These are phyloP conservation scores for Danaus chrysippus DNA, from an alignment of 2,888 invertebrate species.

Conservation along the genomic window DNA sequence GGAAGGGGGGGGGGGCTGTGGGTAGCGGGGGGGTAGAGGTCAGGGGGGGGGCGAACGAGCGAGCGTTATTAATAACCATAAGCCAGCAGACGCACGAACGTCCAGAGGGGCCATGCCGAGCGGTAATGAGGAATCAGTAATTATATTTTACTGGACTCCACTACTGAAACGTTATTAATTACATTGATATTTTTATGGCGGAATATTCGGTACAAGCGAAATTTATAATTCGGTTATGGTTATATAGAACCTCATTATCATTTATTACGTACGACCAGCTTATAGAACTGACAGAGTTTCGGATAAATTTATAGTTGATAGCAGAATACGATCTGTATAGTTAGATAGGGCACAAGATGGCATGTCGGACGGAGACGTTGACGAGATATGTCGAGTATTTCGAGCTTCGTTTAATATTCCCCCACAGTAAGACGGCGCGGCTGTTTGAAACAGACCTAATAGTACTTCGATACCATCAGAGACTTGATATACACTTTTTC, in stretches of 20 bases:
- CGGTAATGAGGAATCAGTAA: constrained; percentile 79
- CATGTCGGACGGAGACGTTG: constrained; percentile 41
- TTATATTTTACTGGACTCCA: constrained; percentile 78
- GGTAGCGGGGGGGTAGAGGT: constrained; percentile 55
- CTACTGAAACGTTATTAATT: constrained; percentile 65
- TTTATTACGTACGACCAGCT: background rate
- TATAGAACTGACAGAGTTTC: background rate
- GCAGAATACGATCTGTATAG: constrained; percentile 5
- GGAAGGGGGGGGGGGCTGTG: constrained; percentile 60
- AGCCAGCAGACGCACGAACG: constrained; percentile 79
- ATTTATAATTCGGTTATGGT: constrained; percentile 12
- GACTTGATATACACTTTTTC: constrained; percentile 73
- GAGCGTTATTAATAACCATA: constrained; percentile 79
- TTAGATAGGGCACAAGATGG: constrained; percentile 11
- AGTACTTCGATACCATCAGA: constrained; percentile 59
- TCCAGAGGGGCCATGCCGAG: constrained; percentile 76
- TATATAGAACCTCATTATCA: constrained; percentile 9
- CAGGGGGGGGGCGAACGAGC: constrained; percentile 50
- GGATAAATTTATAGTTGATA: constrained; percentile 5
- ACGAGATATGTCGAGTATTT: constrained; percentile 54
- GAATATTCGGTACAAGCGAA: constrained; percentile 15
- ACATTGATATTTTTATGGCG: constrained; percentile 40
- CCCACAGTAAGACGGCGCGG: constrained; percentile 62
- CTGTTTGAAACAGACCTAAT: constrained; percentile 69
- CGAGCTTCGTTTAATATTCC: constrained; percentile 69